Evolutionary conservation across 2,113 vertebrate genomes (phyloP).

Genomic region (Microcebus ravelobensis): DNA sequence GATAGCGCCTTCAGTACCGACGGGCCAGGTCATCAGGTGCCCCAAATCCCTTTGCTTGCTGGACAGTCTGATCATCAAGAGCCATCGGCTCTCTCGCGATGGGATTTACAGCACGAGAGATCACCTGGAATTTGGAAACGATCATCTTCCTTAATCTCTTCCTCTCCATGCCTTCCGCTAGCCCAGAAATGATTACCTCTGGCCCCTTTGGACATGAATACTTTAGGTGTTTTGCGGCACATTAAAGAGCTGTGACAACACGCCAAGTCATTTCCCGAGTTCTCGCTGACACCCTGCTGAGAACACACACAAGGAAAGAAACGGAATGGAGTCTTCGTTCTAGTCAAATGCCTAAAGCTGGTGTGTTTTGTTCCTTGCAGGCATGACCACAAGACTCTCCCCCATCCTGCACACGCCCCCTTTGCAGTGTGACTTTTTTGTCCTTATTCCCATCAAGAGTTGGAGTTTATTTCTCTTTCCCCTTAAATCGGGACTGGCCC

Average conservation of each 20-base stretch:
- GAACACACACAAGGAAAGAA: neutral
- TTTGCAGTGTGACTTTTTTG: neutral
- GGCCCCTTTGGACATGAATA: neutral
- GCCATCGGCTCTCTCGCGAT: neutral
- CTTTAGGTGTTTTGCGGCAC: neutral
- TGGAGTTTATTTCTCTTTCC: neutral
- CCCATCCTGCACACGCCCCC: too few relatives aligned
- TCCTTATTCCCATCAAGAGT: neutral
- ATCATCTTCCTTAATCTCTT: neutral
- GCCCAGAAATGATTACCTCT: neutral
- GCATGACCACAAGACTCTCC: neutral
- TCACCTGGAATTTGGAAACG: neutral
- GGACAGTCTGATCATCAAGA: neutral
- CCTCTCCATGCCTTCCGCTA: neutral
- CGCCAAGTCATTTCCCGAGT: neutral
- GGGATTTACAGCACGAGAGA: neutral
- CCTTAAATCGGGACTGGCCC: neutral
- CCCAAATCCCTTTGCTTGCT: neutral
- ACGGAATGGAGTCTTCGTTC: neutral
- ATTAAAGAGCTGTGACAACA: neutral
- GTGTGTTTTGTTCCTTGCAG: neutral
- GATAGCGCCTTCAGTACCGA: neutral
- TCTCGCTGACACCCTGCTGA: neutral
- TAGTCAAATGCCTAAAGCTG: neutral
- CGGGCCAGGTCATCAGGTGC: neutral